Percentiles rank a stretch among this genome's conserved stretches.
These are phyloP conservation scores for Metellina segmentata DNA, from an alignment of 2,888 invertebrate species.

Conservation along the genomic window DNA sequence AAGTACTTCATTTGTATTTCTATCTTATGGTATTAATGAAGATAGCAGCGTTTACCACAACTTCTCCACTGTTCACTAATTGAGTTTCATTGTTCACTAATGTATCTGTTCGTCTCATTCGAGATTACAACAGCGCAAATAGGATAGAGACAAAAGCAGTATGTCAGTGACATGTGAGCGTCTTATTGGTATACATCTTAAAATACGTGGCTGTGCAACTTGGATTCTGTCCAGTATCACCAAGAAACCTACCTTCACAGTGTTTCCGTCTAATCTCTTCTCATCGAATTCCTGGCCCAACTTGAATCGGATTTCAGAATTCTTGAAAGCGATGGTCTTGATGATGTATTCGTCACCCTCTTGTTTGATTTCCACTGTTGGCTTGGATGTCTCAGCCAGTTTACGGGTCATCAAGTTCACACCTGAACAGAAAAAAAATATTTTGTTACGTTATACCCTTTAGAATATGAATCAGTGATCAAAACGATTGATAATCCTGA, in stretches of 20 bases:
- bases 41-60: too few species aligned
- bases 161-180: too few species aligned
- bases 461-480: too few species aligned
- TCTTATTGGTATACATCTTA: background rate
- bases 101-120: too few species aligned
- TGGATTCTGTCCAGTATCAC: background rate
- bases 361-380: conserved; percentile 88
- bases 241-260: conserved; percentile 84
- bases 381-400: conserved; percentile 91
- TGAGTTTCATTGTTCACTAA: too few species aligned
- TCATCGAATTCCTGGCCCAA: conserved; percentile 93
- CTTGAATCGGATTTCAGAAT: conserved; percentile 89
- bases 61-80: too few species aligned
- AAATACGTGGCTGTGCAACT: background rate
- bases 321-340: conserved; percentile 93
- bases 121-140: too few species aligned
- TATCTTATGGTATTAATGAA: too few species aligned
- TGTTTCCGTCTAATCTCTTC: conserved; percentile 93
- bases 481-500: too few species aligned
- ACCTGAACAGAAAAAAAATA: conserved; percentile 20
- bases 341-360: conserved; percentile 88
- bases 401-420: conserved; percentile 93
- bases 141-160: too few species aligned
- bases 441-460: too few species aligned
- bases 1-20: too few species aligned